These are phyloP conservation scores for Chalcosyrphus nemorum DNA, from an alignment of 2,888 invertebrate genomes.

Conservation along the genomic window DNA sequence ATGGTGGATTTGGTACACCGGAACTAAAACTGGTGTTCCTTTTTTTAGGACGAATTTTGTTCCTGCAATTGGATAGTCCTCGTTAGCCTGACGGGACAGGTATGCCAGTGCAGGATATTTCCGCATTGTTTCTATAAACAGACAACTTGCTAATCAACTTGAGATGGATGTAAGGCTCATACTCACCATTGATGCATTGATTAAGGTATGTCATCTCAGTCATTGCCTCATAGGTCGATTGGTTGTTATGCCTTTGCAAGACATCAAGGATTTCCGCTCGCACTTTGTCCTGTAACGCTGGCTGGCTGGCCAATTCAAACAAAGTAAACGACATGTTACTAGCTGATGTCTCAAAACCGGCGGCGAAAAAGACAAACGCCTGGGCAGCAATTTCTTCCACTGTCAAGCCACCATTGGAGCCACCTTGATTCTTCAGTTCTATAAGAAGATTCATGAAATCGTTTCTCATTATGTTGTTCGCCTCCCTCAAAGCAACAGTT, in stretches of 20 bases:
- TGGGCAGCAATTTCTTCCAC: constrained; percentile 83
- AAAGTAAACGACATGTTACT: constrained; percentile 82
- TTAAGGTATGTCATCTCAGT: constrained; percentile 83
- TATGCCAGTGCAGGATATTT: constrained; percentile 81
- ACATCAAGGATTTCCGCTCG: constrained; percentile 81
- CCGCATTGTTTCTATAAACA: constrained; percentile 81
- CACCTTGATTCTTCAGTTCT: constrained; percentile 74
- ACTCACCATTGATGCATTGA: constrained; percentile 82
- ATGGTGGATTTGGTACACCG: constrained; percentile 80
- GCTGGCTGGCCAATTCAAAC: constrained; percentile 83
- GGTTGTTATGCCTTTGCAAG: constrained; percentile 78
- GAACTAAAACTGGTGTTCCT: constrained; percentile 78
- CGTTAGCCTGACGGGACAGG: constrained; percentile 78
- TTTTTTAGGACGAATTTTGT: constrained; percentile 77
- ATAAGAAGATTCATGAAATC: constrained; percentile 77
- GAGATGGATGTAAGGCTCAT: too few species aligned
- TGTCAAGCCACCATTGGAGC: constrained; percentile 76
- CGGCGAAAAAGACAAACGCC: constrained; percentile 83
- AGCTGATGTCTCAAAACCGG: constrained; percentile 84
- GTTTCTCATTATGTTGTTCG: constrained; percentile 75
- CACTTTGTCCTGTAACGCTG: constrained; percentile 81
- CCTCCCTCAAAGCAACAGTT: constrained; percentile 75
- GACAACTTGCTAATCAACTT: too few species aligned
- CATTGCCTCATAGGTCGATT: constrained; percentile 82
- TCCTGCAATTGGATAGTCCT: constrained; percentile 78